Conservation (phyloP, 2,888 invertebrate genomes). For the Coleophora flavipennella region DNA sequence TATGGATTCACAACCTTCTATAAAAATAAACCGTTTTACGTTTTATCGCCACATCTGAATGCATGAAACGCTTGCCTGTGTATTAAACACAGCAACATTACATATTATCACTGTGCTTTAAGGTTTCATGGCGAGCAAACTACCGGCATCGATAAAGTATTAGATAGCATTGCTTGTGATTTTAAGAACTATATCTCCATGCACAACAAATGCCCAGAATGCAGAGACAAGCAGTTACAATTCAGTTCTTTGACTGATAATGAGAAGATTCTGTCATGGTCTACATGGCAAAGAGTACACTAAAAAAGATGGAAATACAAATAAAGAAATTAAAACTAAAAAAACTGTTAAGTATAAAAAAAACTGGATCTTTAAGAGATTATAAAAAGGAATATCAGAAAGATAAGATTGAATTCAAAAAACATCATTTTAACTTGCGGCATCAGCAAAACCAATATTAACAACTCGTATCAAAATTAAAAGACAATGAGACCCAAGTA, state of each 20-base stretch:
- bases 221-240: slow-evolving; percentile 2
- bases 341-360: background rate
- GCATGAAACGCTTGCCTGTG: slow-evolving; percentile 13
- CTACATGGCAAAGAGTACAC: background rate
- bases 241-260: background rate
- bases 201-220: slow-evolving; percentile 9
- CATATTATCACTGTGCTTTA: background rate
- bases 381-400: background rate
- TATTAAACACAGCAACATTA: slow-evolving; percentile 5
- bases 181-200: slow-evolving; percentile 9
- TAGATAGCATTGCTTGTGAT: slow-evolving; percentile 6
- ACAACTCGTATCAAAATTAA: background rate
- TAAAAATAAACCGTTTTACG: slow-evolving; percentile 11
- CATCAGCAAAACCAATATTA: background rate
- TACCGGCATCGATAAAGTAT: background rate
- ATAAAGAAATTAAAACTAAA: background rate
- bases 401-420: background rate
- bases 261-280: slow-evolving; percentile 1
- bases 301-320: background rate
- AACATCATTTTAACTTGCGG: background rate
- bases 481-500: background rate
- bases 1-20: slow-evolving; percentile 11
- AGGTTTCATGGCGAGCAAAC: background rate
- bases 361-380: background rate
- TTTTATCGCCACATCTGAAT: slow-evolving; percentile 4